Base-by-base conservation (phyloP, 1,140 invertebrate genomes). In the Heliconius nattereri region DNA sequence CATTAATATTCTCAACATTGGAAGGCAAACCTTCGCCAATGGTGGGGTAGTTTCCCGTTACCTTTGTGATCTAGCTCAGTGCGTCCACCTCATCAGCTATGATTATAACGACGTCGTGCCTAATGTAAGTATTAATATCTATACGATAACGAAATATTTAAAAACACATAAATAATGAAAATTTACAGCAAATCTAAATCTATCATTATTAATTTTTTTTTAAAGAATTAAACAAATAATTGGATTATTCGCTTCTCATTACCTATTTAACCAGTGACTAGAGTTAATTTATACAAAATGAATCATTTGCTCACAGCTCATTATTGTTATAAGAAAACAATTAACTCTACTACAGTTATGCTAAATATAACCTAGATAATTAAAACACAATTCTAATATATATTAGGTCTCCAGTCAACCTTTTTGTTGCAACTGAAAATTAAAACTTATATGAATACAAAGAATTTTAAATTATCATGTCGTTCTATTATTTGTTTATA, bases 1-100 rank as follows among this genome's bases (percentile, higher is more conserved):
- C 57, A 95, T 95, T 79, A 96, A 97, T 85, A 95, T 97, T 23
- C 87, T 98, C 49, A 90, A 96, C 78, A 95, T 97, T 13, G 95
- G 96, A 29, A 89, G 94, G 37, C 93, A 94, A 79, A 91, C 92
- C 23, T 95, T 93, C 80, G 88, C 91, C 13, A 94, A 95, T 71
- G 93, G 94, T 37, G 95, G 95, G 19, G 91, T 96, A 54, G 89
- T 97, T 0, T 95, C 95, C 3, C 95, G 96, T 78, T 92, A 95
- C 37, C 96, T 97, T 73, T 95, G 95, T 78, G 96, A 96, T 84
- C 75, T 97, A 73, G 93, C 95, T 23, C 95, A 96, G 83, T 95
- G 96, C 32, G 95, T 94, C 72, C 94, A 94, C 66, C 94, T 96
- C 23, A 94, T 95, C 82, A 96, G 95, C 73, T 96, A 95, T 81